These are phyloP conservation scores for Triops cancriformis DNA, from an alignment of 1,140 invertebrate species.

Conservation along the genomic window DNA sequence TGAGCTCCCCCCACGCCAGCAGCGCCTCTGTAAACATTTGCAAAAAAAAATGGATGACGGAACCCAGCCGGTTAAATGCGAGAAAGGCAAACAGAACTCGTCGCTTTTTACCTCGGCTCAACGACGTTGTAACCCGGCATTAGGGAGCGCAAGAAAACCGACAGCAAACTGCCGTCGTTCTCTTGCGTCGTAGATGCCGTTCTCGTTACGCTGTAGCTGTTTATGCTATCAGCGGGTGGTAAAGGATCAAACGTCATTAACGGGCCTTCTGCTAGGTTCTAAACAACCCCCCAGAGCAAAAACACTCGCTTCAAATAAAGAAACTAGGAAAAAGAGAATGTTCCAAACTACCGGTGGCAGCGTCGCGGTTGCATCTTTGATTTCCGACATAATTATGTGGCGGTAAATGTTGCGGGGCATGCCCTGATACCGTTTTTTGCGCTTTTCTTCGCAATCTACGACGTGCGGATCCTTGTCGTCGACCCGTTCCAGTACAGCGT, in stretches of 20 bases:
- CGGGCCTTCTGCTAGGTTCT: constrained; percentile 49
- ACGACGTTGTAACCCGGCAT: constrained; percentile 52
- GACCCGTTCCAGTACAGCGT: constrained; percentile 53
- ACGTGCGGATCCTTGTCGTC: constrained; percentile 51
- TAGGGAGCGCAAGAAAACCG: constrained; percentile 56
- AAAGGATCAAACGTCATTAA: constrained; percentile 73
- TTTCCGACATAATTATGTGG: constrained; percentile 71
- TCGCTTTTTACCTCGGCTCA: constrained; percentile 31
- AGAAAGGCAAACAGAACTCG: constrained; percentile 22
- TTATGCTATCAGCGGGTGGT: constrained; percentile 64
- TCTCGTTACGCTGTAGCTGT: constrained; percentile 54
- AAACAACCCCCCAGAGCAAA: constrained; percentile 9
- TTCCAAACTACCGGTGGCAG: constrained; percentile 43
- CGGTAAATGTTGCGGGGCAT: constrained; percentile 64
- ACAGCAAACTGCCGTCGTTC: constrained; percentile 39
- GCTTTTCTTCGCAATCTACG: constrained; percentile 52
- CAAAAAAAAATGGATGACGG: constrained; percentile 16
- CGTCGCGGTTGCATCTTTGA: constrained; percentile 56
- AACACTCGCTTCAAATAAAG: constrained; percentile 22
- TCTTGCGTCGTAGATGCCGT: constrained; percentile 51
- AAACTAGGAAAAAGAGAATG: background rate
- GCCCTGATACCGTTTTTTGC: constrained; percentile 53
- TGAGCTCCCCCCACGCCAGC: constrained; percentile 15
- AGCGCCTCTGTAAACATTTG: background rate
- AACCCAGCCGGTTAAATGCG: constrained; percentile 11